Percentiles rank a stretch among this genome's conserved stretches.
These are phyloP conservation scores for Crenichthys baileyi DNA, from an alignment of 2,797 vertebrate species.

Conservation along the genomic window DNA sequence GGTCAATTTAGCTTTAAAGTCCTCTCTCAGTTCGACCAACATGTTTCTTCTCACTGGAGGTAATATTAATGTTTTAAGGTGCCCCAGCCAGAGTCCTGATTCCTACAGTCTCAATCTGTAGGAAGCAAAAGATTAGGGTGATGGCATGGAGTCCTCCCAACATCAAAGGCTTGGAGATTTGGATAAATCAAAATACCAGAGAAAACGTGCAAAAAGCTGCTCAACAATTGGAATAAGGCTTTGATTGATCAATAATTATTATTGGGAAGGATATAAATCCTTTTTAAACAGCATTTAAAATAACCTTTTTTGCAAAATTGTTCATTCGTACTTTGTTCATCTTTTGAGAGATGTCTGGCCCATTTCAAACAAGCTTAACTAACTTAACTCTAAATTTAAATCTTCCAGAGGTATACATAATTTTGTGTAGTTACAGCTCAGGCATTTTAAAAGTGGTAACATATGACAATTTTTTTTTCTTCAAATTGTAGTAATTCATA, in stretches of 20 bases:
- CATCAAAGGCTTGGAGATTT: neutral
- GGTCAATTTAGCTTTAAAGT: neutral
- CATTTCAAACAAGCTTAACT: neutral
- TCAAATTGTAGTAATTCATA: neutral
- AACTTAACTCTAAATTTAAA: neutral
- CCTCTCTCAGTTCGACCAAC: neutral
- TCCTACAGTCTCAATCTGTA: too few relatives aligned
- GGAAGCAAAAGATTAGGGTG: neutral
- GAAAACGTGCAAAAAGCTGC: neutral
- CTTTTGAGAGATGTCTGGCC: neutral
- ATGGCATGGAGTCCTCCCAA: neutral
- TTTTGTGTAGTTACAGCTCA: neutral
- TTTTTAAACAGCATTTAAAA: neutral
- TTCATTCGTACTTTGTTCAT: neutral
- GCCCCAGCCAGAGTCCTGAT: neutral
- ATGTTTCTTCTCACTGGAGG: neutral
- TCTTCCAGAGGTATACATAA: neutral
- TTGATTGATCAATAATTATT: neutral
- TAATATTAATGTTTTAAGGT: neutral
- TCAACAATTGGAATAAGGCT: neutral
- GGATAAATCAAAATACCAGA: neutral
- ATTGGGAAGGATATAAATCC: neutral
- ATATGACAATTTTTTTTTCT: neutral
- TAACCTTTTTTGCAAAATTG: too few relatives aligned
- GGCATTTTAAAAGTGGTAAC: neutral